Conservation (phyloP, 2,888 invertebrate genomes). For the Gastracanthus pulcherrimus region DNA sequence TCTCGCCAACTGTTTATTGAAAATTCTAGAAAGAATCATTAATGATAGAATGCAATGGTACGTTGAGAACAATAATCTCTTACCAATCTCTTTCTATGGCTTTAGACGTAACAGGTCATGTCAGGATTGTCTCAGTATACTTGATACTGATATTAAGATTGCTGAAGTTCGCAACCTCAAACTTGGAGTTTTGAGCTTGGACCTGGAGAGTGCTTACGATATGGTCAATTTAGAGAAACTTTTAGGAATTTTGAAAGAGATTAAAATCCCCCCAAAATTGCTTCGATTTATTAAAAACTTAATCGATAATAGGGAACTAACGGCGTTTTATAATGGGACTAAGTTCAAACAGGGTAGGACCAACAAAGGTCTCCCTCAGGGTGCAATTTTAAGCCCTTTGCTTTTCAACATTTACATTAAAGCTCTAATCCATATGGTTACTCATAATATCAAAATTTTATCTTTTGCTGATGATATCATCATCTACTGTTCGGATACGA, state of each 20-base stretch:
- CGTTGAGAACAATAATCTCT: no score
- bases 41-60: no score
- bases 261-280: neutral
- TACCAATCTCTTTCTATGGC: no score
- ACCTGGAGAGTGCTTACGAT: neutral
- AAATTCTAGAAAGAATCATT: no score
- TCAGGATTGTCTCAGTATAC: no score
- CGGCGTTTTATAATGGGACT: neutral
- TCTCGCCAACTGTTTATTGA: no score
- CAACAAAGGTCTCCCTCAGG: neutral
- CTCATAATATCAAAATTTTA: neutral
- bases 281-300: neutral
- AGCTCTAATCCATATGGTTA: neutral
- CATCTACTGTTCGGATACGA: neutral
- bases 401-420: neutral
- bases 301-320: neutral
- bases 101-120: no score
- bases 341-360: neutral
- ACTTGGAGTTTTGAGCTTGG: neutral
- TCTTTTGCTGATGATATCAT: neutral
- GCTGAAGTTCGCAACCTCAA: neutral
- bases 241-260: neutral
- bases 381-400: neutral
- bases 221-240: neutral
- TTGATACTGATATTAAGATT: no score